Evolutionary conservation across 2,888 invertebrate genomes (phyloP).

Genomic region (Protodeltote pygarga): DNA sequence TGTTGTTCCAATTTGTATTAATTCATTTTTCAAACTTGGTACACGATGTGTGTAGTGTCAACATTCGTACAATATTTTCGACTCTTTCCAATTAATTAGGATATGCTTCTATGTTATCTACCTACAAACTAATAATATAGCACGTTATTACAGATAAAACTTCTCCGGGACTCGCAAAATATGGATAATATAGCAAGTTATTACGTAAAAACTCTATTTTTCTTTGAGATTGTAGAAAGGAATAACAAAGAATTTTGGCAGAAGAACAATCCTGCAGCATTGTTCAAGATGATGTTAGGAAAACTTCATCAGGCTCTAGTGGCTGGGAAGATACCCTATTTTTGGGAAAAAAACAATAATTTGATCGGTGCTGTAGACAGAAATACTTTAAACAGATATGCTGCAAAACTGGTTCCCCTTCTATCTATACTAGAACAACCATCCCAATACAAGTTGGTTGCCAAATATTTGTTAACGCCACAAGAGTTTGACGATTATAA

Average conservation of each 20-base stretch:
- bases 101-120: too few species aligned
- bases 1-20: too few species aligned
- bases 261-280: constrained; percentile 52
- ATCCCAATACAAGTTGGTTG: constrained; percentile 60
- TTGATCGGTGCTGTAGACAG: constrained; percentile 64
- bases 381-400: constrained; percentile 53
- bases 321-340: constrained; percentile 69
- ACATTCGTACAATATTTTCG: too few species aligned
- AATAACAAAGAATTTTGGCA: constrained; percentile 64
- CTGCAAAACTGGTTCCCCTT: constrained; percentile 56
- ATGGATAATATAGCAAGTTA: constrained; percentile 85
- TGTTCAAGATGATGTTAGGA: constrained; percentile 76
- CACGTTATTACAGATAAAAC: constrained; percentile 71
- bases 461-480: constrained; percentile 62
- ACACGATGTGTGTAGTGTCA: too few species aligned
- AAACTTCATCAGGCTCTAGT: constrained; percentile 67
- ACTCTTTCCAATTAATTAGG: too few species aligned
- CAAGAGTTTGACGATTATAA: constrained; percentile 62
- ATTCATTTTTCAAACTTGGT: too few species aligned
- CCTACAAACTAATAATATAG: neutral
- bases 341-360: constrained; percentile 81
- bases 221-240: constrained; percentile 68
- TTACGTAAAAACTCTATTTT: constrained; percentile 85
- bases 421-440: constrained; percentile 56
- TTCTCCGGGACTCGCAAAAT: constrained; percentile 77